Base-by-base conservation (phyloP, 2,797 vertebrate genomes). In the Rallus crepitans region DNA sequence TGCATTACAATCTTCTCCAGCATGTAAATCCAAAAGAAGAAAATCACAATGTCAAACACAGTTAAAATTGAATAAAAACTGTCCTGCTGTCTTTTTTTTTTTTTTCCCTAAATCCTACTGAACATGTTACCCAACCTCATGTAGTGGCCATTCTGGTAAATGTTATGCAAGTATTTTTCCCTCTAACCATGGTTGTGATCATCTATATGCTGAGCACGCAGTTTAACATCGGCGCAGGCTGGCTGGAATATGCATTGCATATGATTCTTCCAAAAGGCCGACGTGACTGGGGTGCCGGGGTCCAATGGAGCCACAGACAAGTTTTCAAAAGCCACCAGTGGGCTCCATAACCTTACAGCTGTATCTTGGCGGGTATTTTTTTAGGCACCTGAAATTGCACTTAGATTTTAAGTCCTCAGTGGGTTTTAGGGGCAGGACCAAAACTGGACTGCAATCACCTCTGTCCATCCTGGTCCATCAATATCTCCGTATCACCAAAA, bases 21-120 rank as follows among this genome's bases (percentile, higher is more conserved):
- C 45, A 33, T 30, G 63, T 64, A 95, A 92, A 91, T 77, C 60
- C 24, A 12, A 89, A 93, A 71, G 28, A 94, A 91, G 69, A 93
- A 94, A 92, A 95, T 65, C 37, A 28, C 40, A 57, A 61, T 12
- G 69, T 71, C 92, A 91, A 89, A 89, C 76, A 73, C 13, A 50
- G 33, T 70, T 92, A 91, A 60, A 88, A 90, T 9, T 21, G 10
- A 68, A 72, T 33, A 45, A 15, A 79, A 94, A 65, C 19, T 48
- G 4, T 65, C 48, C 27, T 48, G 17, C 15, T 31, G 9, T 42
- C 20, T 55, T 55, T 45, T 37, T 64, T 25, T 35, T 35, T 59
- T 53, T 66, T 65, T 15, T 65, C 10, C 24, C 24, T 50, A 50
- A 50, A 13, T 78, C 72, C 35, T 65, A 63, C 24, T 42, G 57